Evolutionary conservation across 2,888 invertebrate species (phyloP).

Genomic region (Drosophila cognata): DNA sequence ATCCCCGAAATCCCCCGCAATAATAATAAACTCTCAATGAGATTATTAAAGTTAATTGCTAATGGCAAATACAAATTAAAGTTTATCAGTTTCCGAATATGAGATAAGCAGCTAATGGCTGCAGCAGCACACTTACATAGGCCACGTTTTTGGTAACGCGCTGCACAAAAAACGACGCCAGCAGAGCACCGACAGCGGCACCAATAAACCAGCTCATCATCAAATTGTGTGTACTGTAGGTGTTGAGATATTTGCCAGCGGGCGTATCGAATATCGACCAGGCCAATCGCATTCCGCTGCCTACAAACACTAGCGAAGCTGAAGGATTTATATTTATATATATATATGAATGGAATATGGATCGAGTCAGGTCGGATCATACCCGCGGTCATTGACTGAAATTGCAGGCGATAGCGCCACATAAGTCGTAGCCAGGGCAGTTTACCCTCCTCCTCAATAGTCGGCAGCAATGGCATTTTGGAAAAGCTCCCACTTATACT

Average conservation of each 20-base stretch:
- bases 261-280: conserved; percentile 81
- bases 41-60: conserved; percentile 40
- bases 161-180: conserved; percentile 78
- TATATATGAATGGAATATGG: background rate
- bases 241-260: conserved; percentile 60
- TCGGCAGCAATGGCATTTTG: conserved; percentile 70
- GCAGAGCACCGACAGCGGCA: conserved; percentile 72
- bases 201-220: conserved; percentile 82
- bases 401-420: conserved; percentile 78
- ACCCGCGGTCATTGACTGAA: conserved; percentile 79
- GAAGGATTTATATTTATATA: conserved; percentile 10
- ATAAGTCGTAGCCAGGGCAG: conserved; percentile 68
- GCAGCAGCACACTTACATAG: conserved; percentile 77
- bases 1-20: conserved; percentile 1
- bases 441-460: conserved; percentile 75
- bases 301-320: conserved; percentile 78
- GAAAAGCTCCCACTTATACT: conserved; percentile 6
- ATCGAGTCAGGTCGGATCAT: conserved; percentile 10
- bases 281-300: conserved; percentile 80
- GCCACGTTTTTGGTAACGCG: conserved; percentile 79
- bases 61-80: conserved; percentile 60
- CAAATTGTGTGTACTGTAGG: conserved; percentile 66
- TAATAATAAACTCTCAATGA: conserved; percentile 6
- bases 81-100: conserved; percentile 51
- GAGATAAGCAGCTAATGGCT: conserved; percentile 55